Base-by-base conservation (phyloP, 2,888 invertebrate species). In the Orchesella flavescens region DNA sequence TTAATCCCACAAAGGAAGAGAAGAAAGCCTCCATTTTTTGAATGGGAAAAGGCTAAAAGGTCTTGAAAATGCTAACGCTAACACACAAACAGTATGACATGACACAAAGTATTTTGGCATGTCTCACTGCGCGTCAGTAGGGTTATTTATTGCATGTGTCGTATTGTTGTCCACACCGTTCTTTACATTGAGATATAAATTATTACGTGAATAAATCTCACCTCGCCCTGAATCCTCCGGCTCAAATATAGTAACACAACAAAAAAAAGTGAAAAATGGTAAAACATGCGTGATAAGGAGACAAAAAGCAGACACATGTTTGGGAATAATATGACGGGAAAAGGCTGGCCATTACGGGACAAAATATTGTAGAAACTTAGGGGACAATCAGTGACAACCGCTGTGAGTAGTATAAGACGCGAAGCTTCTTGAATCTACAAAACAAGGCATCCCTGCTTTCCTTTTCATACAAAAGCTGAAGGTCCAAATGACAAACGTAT, bases 191-290 rank as follows among this genome's bases (percentile, higher is more conserved):
- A 76, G 66, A 66, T 66, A 23, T 57, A 76, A 76, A 76, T 66
- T 76, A 76, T 76, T 66, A 43, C 76, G n/a, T 43, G 66, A 66
- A 76, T 76, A 76, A 76, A 76, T 76, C 76, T 76, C 76, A 76
- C 76, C 76, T 76, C 76, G 57, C 66, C 76, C 76, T 66, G 66
- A 66, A 24, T 76, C 66, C 5, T 43, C 9, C 7, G 17, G 15
- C 3, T 10, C 15, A 24, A 66, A 23, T 5, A 46, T 7, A 19
- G 21, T 44, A 17, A 3, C 43, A 24, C 34, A 61, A 63, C 24
- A 43, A 13, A 72, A 12, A 24, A 57, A 61, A 1, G n/a, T 24
- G 53, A 55, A 71, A 61, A 73, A 73, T 73, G 73, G 12, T n/a
- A 10, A 23, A 24, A 75, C 75, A 53, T 53, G 24, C 46, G 23